Evolutionary conservation across 2,113 vertebrate genomes (phyloP), one percentile per base, ranked within the genome.

Genomic region (Pterocles gutturalis): DNA sequence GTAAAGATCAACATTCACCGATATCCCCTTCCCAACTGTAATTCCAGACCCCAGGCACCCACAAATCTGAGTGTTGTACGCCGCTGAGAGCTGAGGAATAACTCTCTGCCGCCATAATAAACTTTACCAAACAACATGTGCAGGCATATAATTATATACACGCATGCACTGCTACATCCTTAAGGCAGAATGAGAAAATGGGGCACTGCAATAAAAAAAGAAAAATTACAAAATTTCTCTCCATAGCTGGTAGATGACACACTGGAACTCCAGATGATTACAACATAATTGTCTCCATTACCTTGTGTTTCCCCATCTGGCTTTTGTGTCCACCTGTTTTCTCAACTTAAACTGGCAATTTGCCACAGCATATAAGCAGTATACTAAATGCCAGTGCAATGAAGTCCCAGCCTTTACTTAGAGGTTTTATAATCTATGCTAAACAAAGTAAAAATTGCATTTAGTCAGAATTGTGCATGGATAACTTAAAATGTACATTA

Each of bases 51-150:
- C 20, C 57, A 69, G 34, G n/a, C 36, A 54, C 9, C n/a, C 45
- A 33, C 3, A 82, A 11, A 22, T 41, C 34, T 33, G 17, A 8
- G 31, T 6, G 5, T 0, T 41, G 9, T 87, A 57, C 0, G 0
- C 41, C 36, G 9, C 41, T 43, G 17, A 83, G 69, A 76, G 34
- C 12, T 38, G 24, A 71, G 12, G 36, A 85, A 49, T 19, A 65
- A 41, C 25, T 45, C 36, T 53, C 43, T 34, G 20, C 36, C 5
- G 8, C 33, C 5, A 3, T 70, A 51, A 92, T 36, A 65, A 46
- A 34, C 12, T 72, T 85, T 28, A 66, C 11, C 54, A 69, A 34
- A 13, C 13, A 86, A 13, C 12, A n/a, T 28, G 22, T 45, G 33
- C 33, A 57, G 34, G 12, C 24, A 24, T 45, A 10, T 11, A 43